These are phyloP conservation scores for Megalurothrips usitatus DNA, from an alignment of 2,888 invertebrate species.

Conservation along the genomic window DNA sequence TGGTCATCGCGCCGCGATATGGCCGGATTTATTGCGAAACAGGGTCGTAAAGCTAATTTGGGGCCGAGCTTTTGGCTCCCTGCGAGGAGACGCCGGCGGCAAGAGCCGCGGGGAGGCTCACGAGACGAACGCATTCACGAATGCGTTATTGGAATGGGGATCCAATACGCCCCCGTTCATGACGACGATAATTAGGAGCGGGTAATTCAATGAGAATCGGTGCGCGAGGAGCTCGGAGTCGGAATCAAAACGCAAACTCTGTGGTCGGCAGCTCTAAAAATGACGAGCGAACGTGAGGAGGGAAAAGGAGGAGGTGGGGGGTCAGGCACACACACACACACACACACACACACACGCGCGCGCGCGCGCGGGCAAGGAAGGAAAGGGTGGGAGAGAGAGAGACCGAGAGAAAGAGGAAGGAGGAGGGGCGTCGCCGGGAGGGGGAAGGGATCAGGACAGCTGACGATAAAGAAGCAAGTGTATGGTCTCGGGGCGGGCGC, in stretches of 20 bases:
- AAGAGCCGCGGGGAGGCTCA: neutral
- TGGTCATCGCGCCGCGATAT: no score
- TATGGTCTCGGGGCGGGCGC: neutral
- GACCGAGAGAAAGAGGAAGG: neutral
- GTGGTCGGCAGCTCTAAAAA: no score
- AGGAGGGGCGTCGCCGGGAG: neutral
- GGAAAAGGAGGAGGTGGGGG: no score
- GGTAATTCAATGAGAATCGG: neutral
- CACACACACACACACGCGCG: no score
- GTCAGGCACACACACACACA: no score
- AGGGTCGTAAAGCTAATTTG: neutral
- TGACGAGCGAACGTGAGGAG: no score
- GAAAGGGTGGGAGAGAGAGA: neutral
- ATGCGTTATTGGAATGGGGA: neutral
- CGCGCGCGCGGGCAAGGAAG: no score
- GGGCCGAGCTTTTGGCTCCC: neutral
- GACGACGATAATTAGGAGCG: neutral
- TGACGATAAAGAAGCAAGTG: slow-evolving; percentile 22
- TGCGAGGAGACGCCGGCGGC: neutral
- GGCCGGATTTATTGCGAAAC: neutral
- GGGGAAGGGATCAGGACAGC: neutral
- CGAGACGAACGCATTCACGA: no score
- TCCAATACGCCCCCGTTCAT: neutral
- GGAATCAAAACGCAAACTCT: neutral
- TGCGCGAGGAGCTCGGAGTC: neutral